These are phyloP conservation scores for Camponotus floridanus DNA, from an alignment of 1,140 invertebrate genomes.

Conservation along the genomic window DNA sequence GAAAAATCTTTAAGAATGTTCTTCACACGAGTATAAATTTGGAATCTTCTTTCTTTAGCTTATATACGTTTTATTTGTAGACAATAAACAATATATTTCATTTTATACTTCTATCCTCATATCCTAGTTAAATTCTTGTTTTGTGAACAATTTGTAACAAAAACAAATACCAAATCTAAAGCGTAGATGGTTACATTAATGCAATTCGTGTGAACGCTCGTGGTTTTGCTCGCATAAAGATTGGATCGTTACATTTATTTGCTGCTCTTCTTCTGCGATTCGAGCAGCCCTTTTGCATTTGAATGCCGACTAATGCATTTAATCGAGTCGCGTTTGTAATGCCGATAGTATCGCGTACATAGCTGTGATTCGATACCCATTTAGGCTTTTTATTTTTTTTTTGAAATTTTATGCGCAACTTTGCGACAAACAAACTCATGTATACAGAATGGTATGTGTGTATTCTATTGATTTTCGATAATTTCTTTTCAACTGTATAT, in stretches of 20 bases:
- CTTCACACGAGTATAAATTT: neutral
- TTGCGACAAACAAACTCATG: neutral
- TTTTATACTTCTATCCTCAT: slow-evolving; percentile 1
- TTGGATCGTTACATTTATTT: neutral
- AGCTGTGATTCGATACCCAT: neutral
- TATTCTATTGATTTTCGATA: neutral
- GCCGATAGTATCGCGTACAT: slow-evolving; percentile 1
- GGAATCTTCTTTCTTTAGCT: neutral
- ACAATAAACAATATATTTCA: neutral
- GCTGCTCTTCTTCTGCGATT: slow-evolving; percentile 5
- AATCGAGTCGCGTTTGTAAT: slow-evolving; percentile 13
- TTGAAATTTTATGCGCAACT: neutral
- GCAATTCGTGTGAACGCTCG: slow-evolving; percentile 5
- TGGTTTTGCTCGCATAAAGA: neutral
- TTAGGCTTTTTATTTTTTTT: neutral
- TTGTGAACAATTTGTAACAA: slow-evolving; percentile 39
- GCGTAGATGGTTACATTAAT: slow-evolving; percentile 11
- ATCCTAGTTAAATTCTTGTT: neutral
- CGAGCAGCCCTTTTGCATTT: slow-evolving; percentile 30
- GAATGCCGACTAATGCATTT: slow-evolving; percentile 39
- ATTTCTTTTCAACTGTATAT: neutral
- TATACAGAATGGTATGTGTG: neutral
- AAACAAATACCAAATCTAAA: slow-evolving; percentile 24
- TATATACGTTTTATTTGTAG: neutral
- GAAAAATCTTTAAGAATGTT: neutral